Conservation (phyloP, 2,888 invertebrate species). For the Masnerella sp. region DNA sequence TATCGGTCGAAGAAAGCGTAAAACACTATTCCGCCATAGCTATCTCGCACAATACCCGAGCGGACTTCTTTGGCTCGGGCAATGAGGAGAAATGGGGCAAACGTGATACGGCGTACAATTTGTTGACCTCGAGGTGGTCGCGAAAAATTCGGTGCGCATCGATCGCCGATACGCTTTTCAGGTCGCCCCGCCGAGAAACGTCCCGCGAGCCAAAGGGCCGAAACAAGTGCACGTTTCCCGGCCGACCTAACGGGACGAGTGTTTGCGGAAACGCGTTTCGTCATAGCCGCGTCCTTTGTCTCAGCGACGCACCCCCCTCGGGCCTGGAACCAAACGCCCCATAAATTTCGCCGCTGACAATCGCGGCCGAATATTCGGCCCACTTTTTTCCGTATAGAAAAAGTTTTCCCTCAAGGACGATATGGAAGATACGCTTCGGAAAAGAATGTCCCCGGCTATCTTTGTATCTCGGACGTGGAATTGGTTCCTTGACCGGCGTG, state of each 20-base stretch:
- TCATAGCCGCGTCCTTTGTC: constrained; percentile 67
- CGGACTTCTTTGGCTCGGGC: constrained; percentile 56
- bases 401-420: constrained; percentile 52
- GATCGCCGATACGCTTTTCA: constrained; percentile 44
- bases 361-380: constrained; percentile 34
- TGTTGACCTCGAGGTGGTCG: constrained; percentile 60
- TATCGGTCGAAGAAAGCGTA: constrained; percentile 14
- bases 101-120: constrained; percentile 62
- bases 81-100: constrained; percentile 62
- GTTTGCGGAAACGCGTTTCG: constrained; percentile 74
- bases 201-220: constrained; percentile 29
- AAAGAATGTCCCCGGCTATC: constrained; percentile 44
- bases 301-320: constrained; percentile 43
- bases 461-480: constrained; percentile 28
- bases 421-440: constrained; percentile 35
- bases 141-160: constrained; percentile 54
- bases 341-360: constrained; percentile 50
- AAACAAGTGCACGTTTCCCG: constrained; percentile 53
- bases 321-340: constrained; percentile 55
- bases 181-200: constrained; percentile 44
- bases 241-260: constrained; percentile 72
- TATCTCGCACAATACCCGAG: constrained; percentile 58
- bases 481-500: constrained; percentile 29
- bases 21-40: constrained; percentile 26
- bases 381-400: constrained; percentile 41